phyloP scores from a whole-genome alignment of 2,797 vertebrate genomes.

The Enteromius argenteus region DNA sequence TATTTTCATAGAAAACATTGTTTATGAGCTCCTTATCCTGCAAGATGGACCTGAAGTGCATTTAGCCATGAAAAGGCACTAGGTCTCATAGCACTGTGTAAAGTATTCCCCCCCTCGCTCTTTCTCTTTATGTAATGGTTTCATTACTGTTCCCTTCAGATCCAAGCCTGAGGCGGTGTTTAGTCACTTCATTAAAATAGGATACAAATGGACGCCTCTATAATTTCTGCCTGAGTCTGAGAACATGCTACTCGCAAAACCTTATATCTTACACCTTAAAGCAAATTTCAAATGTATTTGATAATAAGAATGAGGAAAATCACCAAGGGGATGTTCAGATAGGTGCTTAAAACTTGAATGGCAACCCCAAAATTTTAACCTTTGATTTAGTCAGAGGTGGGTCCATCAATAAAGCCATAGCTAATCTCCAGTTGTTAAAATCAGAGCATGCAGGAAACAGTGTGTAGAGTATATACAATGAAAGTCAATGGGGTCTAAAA shows the following conservation, averaged over 20 bases:
- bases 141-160: conserved; percentile 71
- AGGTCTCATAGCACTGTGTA: conserved; percentile 53
- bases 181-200: conserved; percentile 78
- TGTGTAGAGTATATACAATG: background rate
- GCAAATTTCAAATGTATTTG: background rate
- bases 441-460: background rate
- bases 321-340: background rate
- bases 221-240: conserved; percentile 62
- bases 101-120: conserved; percentile 44
- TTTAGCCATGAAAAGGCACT: conserved; percentile 58
- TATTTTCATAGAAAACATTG: conserved; percentile 67
- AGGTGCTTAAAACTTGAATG: background rate
- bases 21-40: conserved; percentile 61
- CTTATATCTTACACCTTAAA: conserved; percentile 33
- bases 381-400: background rate
- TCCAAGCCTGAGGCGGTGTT: conserved; percentile 70
- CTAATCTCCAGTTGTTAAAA: background rate
- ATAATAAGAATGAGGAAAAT: background rate
- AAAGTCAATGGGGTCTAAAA: background rate
- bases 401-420: background rate
- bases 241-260: background rate
- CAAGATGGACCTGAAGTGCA: conserved; percentile 60
- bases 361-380: background rate
- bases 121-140: conserved; percentile 65
- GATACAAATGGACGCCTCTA: conserved; percentile 71